These are phyloP conservation scores for Rhombomys opimus DNA, from an alignment of 2,113 vertebrate species.

Conservation along the genomic window DNA sequence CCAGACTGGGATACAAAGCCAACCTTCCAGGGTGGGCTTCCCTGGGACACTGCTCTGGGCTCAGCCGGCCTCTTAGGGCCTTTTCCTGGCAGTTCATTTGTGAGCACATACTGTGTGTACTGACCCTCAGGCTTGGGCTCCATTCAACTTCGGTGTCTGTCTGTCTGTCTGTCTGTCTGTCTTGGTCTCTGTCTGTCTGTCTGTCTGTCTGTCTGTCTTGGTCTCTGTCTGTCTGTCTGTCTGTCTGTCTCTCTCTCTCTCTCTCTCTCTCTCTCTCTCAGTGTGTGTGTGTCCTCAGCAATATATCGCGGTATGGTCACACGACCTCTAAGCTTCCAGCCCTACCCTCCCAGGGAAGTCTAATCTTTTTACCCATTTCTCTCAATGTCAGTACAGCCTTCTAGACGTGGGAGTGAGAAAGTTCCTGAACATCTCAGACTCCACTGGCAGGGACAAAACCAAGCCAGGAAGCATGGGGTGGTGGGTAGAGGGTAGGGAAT, in stretches of 20 bases:
- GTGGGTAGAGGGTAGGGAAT: no score
- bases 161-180: background rate
- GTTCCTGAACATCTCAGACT: background rate
- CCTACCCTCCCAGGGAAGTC: background rate
- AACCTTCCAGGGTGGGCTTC: background rate
- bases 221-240: background rate
- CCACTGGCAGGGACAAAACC: background rate
- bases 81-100: background rate
- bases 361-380: background rate
- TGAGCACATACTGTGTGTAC: background rate
- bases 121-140: background rate
- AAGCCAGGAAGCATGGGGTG: background rate
- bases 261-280: no score
- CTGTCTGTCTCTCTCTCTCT: background rate
- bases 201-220: background rate
- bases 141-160: accelerated
- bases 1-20: background rate
- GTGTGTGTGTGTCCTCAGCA: background rate
- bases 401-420: background rate
- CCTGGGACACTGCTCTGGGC: background rate
- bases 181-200: background rate
- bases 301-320: accelerated
- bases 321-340: background rate
- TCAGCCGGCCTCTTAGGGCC: background rate
- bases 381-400: no score